Base-by-base conservation (phyloP, 2,888 invertebrate genomes). In the Onchidella celtica region DNA sequence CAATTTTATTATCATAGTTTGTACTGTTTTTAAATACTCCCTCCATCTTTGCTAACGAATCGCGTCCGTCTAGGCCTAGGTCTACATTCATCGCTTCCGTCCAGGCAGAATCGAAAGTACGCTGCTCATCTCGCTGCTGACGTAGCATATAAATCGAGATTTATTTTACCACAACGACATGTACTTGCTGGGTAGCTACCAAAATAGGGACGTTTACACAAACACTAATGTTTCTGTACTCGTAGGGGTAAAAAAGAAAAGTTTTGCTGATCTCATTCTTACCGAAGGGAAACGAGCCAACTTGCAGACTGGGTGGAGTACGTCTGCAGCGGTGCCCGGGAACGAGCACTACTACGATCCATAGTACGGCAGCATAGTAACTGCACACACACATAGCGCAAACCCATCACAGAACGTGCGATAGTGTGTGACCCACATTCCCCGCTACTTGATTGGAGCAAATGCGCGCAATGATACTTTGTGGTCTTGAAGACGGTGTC, bases 281-380 rank as follows among this genome's bases (percentile, higher is more conserved):
- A 38, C n/a, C 6, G 61, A 69, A 72, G 24, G 14, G 34, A 27
- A 57, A n/a, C 14, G n/a, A n/a, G 40, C 59, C 24, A 27, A 4
- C 21, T 11, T 21, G 69, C 68, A 61, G 59, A 61, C 78, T 27
- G 68, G 59, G 78, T 57, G 61, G 69, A 59, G 65, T 78, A 59
- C 77, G 78, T 36, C 74, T 55, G 76, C 70, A 38, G 47, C 57
- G 59, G 36, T 47, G 84, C 79, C 84, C 81, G 11, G 68, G 80
- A 84, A 70, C 82, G 61, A 82, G 85, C 69, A 83, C 82, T 76
- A 77, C 73, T 61, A 83, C 82, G 72, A 40, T 27, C 40, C 74
- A 83, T 86, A 85, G 83, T 85, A 84, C 84, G 81, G 82, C 59
- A 76, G 81, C 86, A 87, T 87, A 87, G 87, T 87, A 87, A 87